Conservation (phyloP, 2,888 invertebrate genomes). For the Uloborus plumipes region DNA sequence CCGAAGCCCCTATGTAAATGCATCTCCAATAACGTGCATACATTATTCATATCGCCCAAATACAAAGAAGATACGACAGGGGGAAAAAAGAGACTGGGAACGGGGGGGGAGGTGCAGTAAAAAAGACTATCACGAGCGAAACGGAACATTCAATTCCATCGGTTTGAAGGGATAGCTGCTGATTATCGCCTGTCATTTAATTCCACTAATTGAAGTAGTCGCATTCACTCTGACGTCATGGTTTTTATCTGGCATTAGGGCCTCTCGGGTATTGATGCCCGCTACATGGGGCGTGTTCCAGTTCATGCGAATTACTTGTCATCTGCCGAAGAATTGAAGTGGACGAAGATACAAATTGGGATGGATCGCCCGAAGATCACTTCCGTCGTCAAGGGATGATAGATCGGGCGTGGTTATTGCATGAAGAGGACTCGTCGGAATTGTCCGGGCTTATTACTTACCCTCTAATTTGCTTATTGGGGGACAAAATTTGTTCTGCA, state of each 20-base stretch:
- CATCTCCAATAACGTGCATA: constrained; percentile 58
- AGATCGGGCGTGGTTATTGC: too few relatives aligned
- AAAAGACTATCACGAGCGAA: constrained; percentile 7
- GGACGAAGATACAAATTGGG: too few relatives aligned
- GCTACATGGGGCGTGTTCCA: constrained; percentile 39
- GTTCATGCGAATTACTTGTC: constrained; percentile 30
- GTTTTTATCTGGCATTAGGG: constrained; percentile 27
- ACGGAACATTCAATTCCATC: constrained; percentile 52
- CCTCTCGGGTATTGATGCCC: constrained; percentile 33
- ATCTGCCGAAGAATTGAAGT: neutral
- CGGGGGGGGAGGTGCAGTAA: neutral
- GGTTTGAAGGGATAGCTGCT: constrained; percentile 20
- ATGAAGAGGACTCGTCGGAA: too few relatives aligned
- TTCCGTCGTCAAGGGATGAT: too few relatives aligned
- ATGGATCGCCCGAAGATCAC: too few relatives aligned
- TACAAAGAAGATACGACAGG: constrained; percentile 1
- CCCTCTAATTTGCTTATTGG: too few relatives aligned
- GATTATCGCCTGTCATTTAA: constrained; percentile 64
- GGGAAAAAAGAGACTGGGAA: neutral
- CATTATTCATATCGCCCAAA: constrained; percentile 55
- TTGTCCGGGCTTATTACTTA: too few relatives aligned
- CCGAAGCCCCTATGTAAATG: constrained; percentile 37
- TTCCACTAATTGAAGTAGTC: constrained; percentile 58
- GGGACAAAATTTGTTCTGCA: too few relatives aligned
- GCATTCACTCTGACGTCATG: constrained; percentile 41